Base-by-base conservation (phyloP, 2,797 vertebrate genomes). In the Amblyopsis hoosieri region DNA sequence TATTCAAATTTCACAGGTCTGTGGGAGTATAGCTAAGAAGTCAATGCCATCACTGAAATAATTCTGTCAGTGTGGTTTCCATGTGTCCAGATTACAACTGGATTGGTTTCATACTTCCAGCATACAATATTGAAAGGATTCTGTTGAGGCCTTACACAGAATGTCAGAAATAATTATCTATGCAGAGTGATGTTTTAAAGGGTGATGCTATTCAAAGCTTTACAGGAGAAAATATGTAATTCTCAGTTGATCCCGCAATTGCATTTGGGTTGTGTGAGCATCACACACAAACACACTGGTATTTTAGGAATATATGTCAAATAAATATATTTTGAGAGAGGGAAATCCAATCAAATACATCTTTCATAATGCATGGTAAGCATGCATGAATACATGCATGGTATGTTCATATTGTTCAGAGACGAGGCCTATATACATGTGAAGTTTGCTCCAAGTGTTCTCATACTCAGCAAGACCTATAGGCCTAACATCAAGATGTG, bases 261-360 rank as follows among this genome's bases (percentile, higher is more conserved):
- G 83, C 71, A 47, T 29, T 42, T 80, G 74, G 69, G 78, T 78
- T 83, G 79, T 83, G 81, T 73, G 55, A 75, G 74, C 72, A 71
- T 67, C 69, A 78, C 12, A 48, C 12, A 4, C 12, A 48, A 5
- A 48, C 81, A 85, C 73, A 77, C 55, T 75, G 78, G 76, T 87
- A 90, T 90, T 92, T 91, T 87, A 89, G 85, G 76, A 86, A 86
- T 76, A 76, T 31, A 78, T 68, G 57, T 76, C 72, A 78, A 72
- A 74, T 69, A 57, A 69, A 57, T 52, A 86, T 66, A 73, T 65
- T 67, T 64, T 67, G 71, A 81, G 56, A 71, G 49, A 67, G 60
- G 63, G 71, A 71, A 79, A 83, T 75, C 74, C 69, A 72, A 74
- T 62, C 23, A 23, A 68, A 51, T 69, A 66, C 77, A 12, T 63